Evolutionary conservation across 2,888 invertebrate species (phyloP).

Genomic region (Cistogaster globosa): DNA sequence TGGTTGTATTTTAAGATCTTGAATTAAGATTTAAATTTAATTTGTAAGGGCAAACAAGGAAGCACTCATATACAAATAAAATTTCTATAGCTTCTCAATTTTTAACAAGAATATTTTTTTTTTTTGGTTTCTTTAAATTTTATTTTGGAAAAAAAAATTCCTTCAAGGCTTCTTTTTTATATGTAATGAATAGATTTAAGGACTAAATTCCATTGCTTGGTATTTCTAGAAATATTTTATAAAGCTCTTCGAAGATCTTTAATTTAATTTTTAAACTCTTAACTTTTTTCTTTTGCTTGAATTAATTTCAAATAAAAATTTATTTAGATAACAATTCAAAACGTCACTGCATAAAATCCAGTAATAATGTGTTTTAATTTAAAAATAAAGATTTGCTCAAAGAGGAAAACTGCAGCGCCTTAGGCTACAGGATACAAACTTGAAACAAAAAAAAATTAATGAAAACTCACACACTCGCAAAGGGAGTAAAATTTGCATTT

Average conservation of each 20-base stretch:
- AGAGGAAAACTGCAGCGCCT: constrained; percentile 50
- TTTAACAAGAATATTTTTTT: no score
- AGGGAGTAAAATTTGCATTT: constrained; percentile 29
- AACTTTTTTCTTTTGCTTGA: no score
- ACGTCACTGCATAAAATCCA: neutral
- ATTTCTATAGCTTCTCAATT: no score
- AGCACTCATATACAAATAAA: no score
- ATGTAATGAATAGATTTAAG: no score
- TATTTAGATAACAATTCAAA: neutral
- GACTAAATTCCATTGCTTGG: no score
- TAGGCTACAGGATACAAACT: constrained; percentile 49
- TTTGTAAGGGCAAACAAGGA: neutral
- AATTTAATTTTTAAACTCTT: neutral
- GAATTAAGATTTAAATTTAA: neutral
- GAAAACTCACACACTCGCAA: constrained; percentile 13
- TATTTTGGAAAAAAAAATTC: no score
- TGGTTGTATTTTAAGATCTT: no score
- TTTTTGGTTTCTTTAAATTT: no score
- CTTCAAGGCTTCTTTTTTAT: no score
- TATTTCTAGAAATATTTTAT: no score
- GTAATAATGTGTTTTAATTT: constrained; percentile 5
- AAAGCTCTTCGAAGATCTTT: no score
- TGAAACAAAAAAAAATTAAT: neutral
- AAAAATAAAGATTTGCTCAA: constrained; percentile 19
- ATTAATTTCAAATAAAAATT: neutral